Evolutionary conservation across 2,113 vertebrate species (phyloP).

Genomic region (Calidris pugnax): DNA sequence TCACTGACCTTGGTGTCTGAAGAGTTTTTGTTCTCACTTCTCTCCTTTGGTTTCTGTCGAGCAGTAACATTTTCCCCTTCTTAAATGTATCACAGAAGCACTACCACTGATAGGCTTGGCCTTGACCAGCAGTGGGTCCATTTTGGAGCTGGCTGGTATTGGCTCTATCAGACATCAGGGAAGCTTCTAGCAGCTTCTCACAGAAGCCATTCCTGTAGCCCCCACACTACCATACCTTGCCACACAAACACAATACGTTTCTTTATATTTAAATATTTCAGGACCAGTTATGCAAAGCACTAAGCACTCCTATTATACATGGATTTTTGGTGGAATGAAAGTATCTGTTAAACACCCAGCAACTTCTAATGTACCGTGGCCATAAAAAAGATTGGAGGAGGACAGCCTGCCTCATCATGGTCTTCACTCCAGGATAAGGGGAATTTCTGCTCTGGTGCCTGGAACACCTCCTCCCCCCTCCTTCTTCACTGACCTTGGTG

Average conservation of each 20-base stretch:
- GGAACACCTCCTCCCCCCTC: neutral
- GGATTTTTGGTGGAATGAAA: neutral
- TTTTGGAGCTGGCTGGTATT: neutral
- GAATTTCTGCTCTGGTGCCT: neutral
- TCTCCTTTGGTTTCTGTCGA: neutral
- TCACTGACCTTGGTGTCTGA: neutral
- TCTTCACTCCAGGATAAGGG: neutral
- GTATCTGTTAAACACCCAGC: neutral
- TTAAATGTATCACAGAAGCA: neutral
- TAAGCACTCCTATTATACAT: neutral
- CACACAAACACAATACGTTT: neutral
- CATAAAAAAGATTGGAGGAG: neutral
- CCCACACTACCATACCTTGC: neutral
- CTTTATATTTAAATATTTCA: neutral
- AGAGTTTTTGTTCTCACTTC: neutral
- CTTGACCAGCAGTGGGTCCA: neutral
- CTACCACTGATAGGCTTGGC: neutral
- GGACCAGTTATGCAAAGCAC: neutral
- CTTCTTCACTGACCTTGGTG: neutral
- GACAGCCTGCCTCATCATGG: neutral
- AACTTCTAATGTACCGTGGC: neutral
- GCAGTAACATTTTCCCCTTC: neutral
- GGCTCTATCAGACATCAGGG: too few relatives aligned
- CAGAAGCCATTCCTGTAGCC: neutral
- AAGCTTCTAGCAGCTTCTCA: neutral